A percentile compares a stretch with the other conserved stretches of the same genome.
phyloP scores from a whole-genome alignment of 2,888 invertebrate genomes.

The Orthosia gothica region DNA sequence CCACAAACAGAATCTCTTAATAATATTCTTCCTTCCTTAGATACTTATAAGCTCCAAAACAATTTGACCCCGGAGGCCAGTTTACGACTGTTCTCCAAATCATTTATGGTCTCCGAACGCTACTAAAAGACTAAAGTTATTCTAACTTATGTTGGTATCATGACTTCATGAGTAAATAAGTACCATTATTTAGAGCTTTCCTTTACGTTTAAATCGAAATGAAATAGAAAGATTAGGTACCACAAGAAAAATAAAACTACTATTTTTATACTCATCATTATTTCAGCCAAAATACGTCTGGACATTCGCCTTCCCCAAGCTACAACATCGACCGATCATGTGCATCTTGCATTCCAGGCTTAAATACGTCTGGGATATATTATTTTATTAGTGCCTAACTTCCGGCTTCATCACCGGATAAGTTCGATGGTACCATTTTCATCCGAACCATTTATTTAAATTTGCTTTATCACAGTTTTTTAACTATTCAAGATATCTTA shows the following conservation, averaged over 20 bases:
- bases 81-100: slow-evolving; percentile 34
- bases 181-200: background rate
- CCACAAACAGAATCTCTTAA: slow-evolving; percentile 1
- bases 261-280: slow-evolving; percentile 1
- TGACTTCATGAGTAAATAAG: background rate
- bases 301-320: too few species aligned
- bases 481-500: too few species aligned
- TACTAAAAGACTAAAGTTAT: slow-evolving; percentile 24
- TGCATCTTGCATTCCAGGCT: too few species aligned
- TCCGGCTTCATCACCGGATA: too few species aligned
- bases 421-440: too few species aligned
- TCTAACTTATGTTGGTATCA: background rate
- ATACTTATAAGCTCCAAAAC: background rate
- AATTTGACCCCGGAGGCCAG: slow-evolving; percentile 25
- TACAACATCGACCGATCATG: too few species aligned
- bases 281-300: too few species aligned
- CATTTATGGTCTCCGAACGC: slow-evolving; percentile 18
- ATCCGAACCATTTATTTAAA: too few species aligned
- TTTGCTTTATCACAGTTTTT: too few species aligned
- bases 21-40: slow-evolving; percentile 8
- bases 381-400: too few species aligned
- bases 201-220: background rate
- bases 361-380: too few species aligned
- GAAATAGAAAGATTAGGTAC: background rate
- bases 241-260: background rate